Evolutionary conservation across 1,140 invertebrate genomes (phyloP).

Genomic region (Hetaerina americana): DNA sequence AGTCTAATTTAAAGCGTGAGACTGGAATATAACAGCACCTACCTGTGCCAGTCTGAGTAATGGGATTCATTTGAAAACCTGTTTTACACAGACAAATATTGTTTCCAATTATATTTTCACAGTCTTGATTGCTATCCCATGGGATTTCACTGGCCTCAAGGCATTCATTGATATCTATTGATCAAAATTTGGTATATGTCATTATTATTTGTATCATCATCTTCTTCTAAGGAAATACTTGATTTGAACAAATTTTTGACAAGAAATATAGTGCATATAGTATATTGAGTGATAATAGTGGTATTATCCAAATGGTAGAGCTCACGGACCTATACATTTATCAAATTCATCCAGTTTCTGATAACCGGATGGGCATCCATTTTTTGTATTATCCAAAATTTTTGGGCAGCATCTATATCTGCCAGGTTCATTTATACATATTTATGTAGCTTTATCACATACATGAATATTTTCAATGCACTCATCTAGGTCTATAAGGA

Average conservation of each 20-base stretch:
- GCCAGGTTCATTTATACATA: slow-evolving; percentile 51
- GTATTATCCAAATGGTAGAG: too few relatives aligned
- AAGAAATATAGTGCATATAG: too few relatives aligned
- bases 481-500: slow-evolving; percentile 49
- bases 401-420: slow-evolving; percentile 42
- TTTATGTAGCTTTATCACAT: slow-evolving; percentile 35
- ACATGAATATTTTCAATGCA: slow-evolving; percentile 33
- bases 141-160: slow-evolving; percentile 8
- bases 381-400: slow-evolving; percentile 27
- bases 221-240: too few relatives aligned
- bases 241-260: too few relatives aligned
- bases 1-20: not conserved
- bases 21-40: slow-evolving; percentile 7
- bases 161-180: slow-evolving; percentile 16
- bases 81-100: slow-evolving; percentile 34
- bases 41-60: slow-evolving; percentile 40
- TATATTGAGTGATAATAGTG: too few relatives aligned
- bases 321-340: slow-evolving; percentile 35
- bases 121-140: slow-evolving; percentile 37
- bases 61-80: slow-evolving; percentile 37
- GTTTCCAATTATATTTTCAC: slow-evolving; percentile 37
- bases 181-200: too few relatives aligned
- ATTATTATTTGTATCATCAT: too few relatives aligned
- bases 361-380: slow-evolving; percentile 46
- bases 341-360: slow-evolving; percentile 33